Evolutionary conservation across 2,888 invertebrate genomes (phyloP), one percentile per base, ranked within the genome.

Genomic region (Xanthorhoe spadicearia): DNA sequence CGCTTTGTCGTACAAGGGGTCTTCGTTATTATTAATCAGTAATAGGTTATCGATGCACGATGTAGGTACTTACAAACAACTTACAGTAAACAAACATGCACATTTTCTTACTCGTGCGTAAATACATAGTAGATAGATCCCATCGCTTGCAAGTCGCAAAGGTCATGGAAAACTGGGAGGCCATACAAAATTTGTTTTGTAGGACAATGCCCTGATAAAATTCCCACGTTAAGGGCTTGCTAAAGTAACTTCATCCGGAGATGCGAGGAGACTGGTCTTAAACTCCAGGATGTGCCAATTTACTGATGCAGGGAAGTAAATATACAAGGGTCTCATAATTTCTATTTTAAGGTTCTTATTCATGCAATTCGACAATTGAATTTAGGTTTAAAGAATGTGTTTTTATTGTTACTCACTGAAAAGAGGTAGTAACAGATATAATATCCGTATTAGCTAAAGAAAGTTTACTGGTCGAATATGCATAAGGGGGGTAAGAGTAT

Each of bases 271-370:
- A 73, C 73, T 74, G 58, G 70, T 73, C 70, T 75, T 76, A 70
- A 66, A 70, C 73, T 70, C 70, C 86, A 83, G 90, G 90, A 92
- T 84, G 83, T 80, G 75, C 74, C 85, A 89, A 90, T 90, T 90
- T 83, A 76, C 72, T 70, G 63, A 38, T 43, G 38, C n/a, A 51
- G 0, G 17, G 6, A 58, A 43, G 38, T 28, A 43, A 60, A 19
- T 51, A 0, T 48, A 48, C 17, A 15, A 13, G 13, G 7, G 15
- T 7, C 17, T 17, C 13, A 48, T 23, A 4, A 23, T 48, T 17
- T 15, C 48, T 23, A 15, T 4, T 43, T 43, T 43, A 13, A 38
- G 35, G 10, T 38, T n/a, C n/a, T n/a, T n/a, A n/a, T n/a, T n/a
- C n/a, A n/a, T n/a, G n/a, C n/a, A n/a, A n/a, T n/a, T n/a, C n/a